phyloP scores from a whole-genome alignment of 2,113 vertebrate genomes.

The Xiphophorus hellerii region DNA sequence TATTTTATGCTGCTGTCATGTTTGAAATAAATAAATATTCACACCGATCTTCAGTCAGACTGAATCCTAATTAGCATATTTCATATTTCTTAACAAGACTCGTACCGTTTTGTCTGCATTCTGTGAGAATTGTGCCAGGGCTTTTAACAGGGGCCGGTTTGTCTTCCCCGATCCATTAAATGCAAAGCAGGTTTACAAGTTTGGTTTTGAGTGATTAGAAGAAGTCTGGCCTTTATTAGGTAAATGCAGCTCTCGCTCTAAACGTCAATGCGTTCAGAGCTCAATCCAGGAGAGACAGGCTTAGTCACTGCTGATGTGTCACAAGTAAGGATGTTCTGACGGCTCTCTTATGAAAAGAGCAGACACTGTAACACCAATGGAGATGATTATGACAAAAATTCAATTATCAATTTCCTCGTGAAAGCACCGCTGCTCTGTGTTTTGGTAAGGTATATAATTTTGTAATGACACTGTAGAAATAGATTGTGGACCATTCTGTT shows the following conservation, averaged over 20 bases:
- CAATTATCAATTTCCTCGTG: slow-evolving; percentile 44
- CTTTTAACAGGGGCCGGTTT: slow-evolving; percentile 19
- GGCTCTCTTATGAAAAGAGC: slow-evolving; percentile 46
- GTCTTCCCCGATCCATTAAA: background rate
- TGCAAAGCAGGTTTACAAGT: slow-evolving; percentile 35
- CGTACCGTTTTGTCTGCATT: slow-evolving; percentile 30
- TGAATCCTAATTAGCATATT: background rate
- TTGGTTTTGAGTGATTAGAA: slow-evolving; percentile 30
- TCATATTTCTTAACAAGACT: background rate
- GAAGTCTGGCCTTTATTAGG: slow-evolving; percentile 59
- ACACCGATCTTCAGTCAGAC: too few relatives aligned
- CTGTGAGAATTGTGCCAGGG: slow-evolving; percentile 18
- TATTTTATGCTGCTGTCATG: too few relatives aligned
- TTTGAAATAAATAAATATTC: too few relatives aligned
- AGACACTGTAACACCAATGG: slow-evolving; percentile 17
- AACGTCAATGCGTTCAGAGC: slow-evolving; percentile 30
- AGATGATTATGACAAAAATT: slow-evolving; percentile 38
- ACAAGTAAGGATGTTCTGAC: slow-evolving; percentile 43
- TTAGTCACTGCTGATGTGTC: slow-evolving; percentile 62
- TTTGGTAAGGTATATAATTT: slow-evolving; percentile 3
- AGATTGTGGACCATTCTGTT: slow-evolving; percentile 11
- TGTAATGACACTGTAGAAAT: background rate
- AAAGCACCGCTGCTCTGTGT: slow-evolving; percentile 7
- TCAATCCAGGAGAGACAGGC: slow-evolving; percentile 46
- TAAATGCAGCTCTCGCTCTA: slow-evolving; percentile 36